Conservation (phyloP, 2,888 invertebrate species). For the Caenorhabditis sulstoni region DNA sequence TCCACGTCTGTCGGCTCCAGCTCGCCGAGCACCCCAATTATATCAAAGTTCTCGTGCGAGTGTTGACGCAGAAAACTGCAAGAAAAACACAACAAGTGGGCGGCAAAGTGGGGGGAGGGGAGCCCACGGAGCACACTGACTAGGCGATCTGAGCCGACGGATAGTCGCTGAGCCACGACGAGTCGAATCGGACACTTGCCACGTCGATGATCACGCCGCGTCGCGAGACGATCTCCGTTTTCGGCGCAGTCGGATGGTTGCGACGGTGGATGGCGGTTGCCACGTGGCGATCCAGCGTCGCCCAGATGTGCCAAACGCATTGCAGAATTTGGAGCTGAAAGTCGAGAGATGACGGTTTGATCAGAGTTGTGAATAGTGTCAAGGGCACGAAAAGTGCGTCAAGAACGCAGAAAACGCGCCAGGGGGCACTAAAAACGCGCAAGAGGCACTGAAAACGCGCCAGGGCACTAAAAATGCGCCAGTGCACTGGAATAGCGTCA, state of each 20-base stretch:
- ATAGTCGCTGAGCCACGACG: conserved; percentile 42
- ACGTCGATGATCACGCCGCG: conserved; percentile 23
- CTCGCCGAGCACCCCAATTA: conserved; percentile 36
- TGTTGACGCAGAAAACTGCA: conserved; percentile 31
- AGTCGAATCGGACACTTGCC: conserved; percentile 20
- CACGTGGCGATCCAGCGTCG: conserved; percentile 39
- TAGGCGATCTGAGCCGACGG: conserved; percentile 10
- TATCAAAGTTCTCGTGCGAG: conserved; percentile 20
- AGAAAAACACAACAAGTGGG: not conserved
- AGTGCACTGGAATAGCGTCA: no score
- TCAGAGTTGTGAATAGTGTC: no score
- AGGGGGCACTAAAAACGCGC: no score
- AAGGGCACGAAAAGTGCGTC: no score
- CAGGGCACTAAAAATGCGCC: no score
- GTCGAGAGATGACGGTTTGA: no score
- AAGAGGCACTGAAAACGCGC: no score
- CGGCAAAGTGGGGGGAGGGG: not conserved
- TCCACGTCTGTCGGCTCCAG: conserved; percentile 37
- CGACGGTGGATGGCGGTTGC: conserved; percentile 21
- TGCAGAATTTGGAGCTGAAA: conserved; percentile 55
- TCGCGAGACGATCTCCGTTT: conserved; percentile 29
- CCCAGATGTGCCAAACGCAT: conserved; percentile 50
- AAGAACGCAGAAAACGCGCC: no score
- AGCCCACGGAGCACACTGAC: conserved; percentile 3
- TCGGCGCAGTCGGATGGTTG: conserved; percentile 6